Conservation (phyloP, 2,113 vertebrate species). For the Chlamydotis undulata region DNA sequence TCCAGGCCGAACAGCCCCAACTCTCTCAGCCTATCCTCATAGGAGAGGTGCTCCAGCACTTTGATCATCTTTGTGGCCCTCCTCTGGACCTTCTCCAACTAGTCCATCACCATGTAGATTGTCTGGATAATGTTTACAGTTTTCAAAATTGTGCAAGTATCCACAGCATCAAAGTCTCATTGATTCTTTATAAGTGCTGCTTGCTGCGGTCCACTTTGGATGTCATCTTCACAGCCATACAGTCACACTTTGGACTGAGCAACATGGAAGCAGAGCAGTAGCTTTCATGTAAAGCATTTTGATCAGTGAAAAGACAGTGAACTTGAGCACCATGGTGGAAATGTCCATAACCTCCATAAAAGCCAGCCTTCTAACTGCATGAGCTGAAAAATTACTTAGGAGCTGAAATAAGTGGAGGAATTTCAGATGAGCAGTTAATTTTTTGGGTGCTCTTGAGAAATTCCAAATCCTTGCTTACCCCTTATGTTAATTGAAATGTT, state of each 20-base stretch:
- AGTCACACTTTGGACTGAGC: neutral
- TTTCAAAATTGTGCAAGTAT: neutral
- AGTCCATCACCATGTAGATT: neutral
- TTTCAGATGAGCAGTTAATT: neutral
- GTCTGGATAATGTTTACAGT: neutral
- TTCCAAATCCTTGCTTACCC: neutral
- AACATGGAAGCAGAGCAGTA: neutral
- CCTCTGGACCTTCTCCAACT: no score
- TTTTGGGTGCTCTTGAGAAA: neutral
- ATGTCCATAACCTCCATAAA: neutral
- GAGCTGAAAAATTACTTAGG: neutral
- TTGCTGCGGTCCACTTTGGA: neutral
- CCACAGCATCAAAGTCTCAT: fast-evolving
- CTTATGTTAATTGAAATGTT: neutral
- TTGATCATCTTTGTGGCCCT: no score
- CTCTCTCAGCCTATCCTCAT: no score
- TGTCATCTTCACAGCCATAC: fast-evolving
- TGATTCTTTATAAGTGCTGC: neutral
- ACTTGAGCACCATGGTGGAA: neutral
- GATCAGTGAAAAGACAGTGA: neutral
- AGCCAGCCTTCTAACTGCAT: fast-evolving
- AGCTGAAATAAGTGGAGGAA: neutral
- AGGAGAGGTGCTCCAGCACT: no score
- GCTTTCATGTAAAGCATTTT: neutral
- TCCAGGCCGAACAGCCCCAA: no score